Base-by-base conservation (phyloP, 2,888 invertebrate species). In the Serrognathus titanus region DNA sequence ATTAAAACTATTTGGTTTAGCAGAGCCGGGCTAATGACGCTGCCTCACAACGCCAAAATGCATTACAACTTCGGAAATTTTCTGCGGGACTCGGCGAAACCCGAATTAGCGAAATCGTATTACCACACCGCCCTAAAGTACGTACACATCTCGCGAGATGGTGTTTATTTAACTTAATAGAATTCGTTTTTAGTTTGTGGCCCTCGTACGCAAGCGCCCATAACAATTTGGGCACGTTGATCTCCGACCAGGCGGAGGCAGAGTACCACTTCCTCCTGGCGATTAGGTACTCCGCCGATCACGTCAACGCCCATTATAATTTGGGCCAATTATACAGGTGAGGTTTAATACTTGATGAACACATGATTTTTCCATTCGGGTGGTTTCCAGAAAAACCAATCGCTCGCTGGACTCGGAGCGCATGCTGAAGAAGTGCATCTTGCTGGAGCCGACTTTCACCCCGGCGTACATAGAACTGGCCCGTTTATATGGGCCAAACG, bases 11-110 rank as follows among this genome's bases (percentile, higher is more conserved):
- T 40, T 51, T 43, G 24, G 35, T 54, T 9, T 58, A 82, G 38
- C 81, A 93, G 93, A 73, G 87, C 93, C 50, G 94, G 93, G 48
- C 79, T 94, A 54, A 81, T 85, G 63, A 87, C 88, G 10, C 76
- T 92, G 51, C 93, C 93, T 1, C 87, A 90, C 78, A 94, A 94
- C 75, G 92, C 93, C 54, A 94, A 94, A 79, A 86, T 92, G 79
- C 92, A 93, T 79, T 94, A 92, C 81, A 94, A 94, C 80, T 92
- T 89, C 71, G 94, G 88, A 46, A 94, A 94, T 81, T 88, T 89
- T 75, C 82, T 91, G 65, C 85, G 90, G 74, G 92, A 93, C 75
- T 82, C 85, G 45, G 87, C 88, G 40, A 83, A 87, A 68, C 84
- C 84, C 57, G 87, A 87, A 65, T 81, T 83, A 61, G 92, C 93